These are phyloP conservation scores for Catharus ustulatus DNA, from an alignment of 2,797 vertebrate species.

Conservation along the genomic window DNA sequence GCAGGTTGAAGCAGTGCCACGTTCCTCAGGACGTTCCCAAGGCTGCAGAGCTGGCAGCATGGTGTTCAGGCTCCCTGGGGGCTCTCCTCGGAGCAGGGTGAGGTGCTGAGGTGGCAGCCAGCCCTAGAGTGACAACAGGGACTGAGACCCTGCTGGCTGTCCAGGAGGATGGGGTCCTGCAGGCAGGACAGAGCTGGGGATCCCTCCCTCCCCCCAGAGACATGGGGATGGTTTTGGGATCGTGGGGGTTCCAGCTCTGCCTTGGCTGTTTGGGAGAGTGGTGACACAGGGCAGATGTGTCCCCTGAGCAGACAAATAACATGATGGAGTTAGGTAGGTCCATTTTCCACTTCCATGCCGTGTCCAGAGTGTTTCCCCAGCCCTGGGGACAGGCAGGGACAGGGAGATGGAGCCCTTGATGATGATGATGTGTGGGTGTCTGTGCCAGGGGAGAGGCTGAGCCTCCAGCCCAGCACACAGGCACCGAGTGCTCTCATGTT, in stretches of 20 bases:
- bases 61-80: too few relatives aligned
- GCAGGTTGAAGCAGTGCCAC: fast-evolving
- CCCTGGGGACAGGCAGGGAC: not conserved
- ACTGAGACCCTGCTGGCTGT: not conserved
- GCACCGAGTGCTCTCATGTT: not conserved
- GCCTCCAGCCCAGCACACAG: not conserved
- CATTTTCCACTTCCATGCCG: fast-evolving
- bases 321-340: fast-evolving
- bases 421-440: fast-evolving
- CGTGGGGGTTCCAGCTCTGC: not conserved
- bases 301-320: not conserved
- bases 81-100: fast-evolving
- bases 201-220: not conserved
- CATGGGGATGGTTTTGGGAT: not conserved
- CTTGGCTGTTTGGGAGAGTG: not conserved
- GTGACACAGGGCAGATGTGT: fast-evolving
- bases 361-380: not conserved
- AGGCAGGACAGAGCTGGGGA: not conserved
- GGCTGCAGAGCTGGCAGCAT: not conserved
- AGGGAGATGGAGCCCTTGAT: not conserved
- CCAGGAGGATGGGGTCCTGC: not conserved
- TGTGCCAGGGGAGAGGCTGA: not conserved
- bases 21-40: not conserved
- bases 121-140: fast-evolving
- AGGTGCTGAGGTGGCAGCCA: not conserved